Conservation (phyloP, 1,140 invertebrate genomes). For the Pogonus chalceus region DNA sequence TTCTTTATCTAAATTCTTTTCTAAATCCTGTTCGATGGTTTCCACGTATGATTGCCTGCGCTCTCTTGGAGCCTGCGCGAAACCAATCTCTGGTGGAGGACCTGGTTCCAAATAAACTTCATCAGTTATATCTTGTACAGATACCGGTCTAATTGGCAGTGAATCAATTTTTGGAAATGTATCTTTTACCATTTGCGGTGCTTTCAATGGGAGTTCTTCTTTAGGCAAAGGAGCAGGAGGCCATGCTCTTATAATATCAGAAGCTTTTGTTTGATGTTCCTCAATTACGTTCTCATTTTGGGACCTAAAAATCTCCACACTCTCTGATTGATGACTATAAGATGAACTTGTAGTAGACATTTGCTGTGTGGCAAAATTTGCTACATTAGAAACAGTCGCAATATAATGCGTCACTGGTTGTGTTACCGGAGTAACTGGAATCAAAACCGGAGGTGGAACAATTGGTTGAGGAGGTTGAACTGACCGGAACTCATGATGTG, state of each 20-base stretch:
- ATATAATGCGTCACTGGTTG: constrained; percentile 30
- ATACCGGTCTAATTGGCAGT: constrained; percentile 28
- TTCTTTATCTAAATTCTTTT: constrained; percentile 43
- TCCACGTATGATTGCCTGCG: constrained; percentile 45
- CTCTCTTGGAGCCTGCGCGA: constrained; percentile 36
- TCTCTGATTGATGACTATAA: background rate
- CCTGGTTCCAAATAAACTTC: constrained; percentile 48
- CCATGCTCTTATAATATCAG: constrained; percentile 35
- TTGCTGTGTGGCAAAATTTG: constrained; percentile 15
- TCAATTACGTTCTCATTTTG: constrained; percentile 32
- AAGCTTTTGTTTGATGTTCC: constrained; percentile 31
- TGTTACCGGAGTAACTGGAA: background rate
- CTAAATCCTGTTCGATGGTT: constrained; percentile 45
- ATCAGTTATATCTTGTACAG: constrained; percentile 33
- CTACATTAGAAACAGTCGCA: constrained; percentile 22
- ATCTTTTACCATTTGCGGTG: constrained; percentile 41
- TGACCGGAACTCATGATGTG: background rate
- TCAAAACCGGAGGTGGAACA: background rate
- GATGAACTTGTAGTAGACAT: background rate
- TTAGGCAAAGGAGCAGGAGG: constrained; percentile 24
- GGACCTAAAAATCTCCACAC: constrained; percentile 11
- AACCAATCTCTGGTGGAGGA: constrained; percentile 53
- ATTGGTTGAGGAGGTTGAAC: background rate
- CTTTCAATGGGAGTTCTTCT: constrained; percentile 37
- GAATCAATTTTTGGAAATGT: constrained; percentile 25